Conservation (phyloP, 2,113 vertebrate species). For the Atherinomorus stipes region DNA sequence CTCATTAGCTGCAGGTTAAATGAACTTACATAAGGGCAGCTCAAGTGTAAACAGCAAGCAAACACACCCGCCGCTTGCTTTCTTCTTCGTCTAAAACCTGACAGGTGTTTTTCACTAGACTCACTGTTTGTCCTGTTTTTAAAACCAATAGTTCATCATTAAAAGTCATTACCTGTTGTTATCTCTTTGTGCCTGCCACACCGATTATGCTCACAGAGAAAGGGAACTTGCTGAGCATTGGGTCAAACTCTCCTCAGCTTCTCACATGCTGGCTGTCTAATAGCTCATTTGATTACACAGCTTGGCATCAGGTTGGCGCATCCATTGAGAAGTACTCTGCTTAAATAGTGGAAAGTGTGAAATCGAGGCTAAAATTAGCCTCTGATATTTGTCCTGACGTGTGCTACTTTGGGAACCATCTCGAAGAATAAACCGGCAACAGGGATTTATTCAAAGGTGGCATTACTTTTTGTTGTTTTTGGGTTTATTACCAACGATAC, state of each 20-base stretch:
- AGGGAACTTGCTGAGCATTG: slow-evolving; percentile 2
- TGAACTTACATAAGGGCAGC: not conserved
- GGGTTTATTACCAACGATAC: no score
- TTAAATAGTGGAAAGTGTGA: not conserved
- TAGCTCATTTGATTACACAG: slow-evolving; percentile 41
- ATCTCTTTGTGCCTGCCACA: not conserved
- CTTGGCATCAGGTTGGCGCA: not conserved
- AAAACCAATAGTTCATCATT: slow-evolving; percentile 7
- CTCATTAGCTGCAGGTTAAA: slow-evolving; percentile 9
- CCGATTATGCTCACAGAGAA: not conserved
- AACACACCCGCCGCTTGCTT: not conserved
- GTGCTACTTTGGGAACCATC: not conserved
- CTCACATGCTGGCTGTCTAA: slow-evolving; percentile 6
- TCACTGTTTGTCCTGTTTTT: slow-evolving; percentile 24
- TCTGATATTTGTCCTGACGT: not conserved
- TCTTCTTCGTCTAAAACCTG: not conserved
- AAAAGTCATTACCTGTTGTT: slow-evolving; percentile 21
- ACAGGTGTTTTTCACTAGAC: slow-evolving; percentile 6
- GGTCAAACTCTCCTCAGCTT: slow-evolving; percentile 3
- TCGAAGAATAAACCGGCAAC: not conserved
- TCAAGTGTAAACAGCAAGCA: slow-evolving; percentile 11
- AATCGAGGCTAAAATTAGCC: not conserved
- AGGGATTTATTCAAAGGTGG: not conserved
- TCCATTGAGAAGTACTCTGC: slow-evolving; percentile 3
- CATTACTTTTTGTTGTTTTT: not conserved